Conservation (phyloP, 2,113 vertebrate genomes). For the Clinocottus analis region DNA sequence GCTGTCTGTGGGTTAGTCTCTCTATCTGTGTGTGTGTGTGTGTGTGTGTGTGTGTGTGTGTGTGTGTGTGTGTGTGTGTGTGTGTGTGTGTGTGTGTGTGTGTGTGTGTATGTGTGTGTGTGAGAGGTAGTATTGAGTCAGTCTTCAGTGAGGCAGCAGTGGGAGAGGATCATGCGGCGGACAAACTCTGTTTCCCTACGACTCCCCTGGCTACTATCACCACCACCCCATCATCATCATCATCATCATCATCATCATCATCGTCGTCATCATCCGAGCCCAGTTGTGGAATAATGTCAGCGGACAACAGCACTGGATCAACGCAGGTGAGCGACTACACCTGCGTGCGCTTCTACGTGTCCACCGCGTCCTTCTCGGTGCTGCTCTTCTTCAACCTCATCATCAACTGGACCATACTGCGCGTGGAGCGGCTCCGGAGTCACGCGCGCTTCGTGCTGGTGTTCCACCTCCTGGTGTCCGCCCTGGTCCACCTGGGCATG, state of each 20-base stretch:
- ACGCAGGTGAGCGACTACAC: constrained; percentile 44
- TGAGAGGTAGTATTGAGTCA: constrained; percentile 26
- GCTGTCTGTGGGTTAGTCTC: too few relatives aligned
- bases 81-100: neutral
- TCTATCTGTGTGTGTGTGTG: too few relatives aligned
- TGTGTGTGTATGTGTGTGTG: neutral
- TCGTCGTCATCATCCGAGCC: neutral
- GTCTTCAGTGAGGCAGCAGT: constrained; percentile 37
- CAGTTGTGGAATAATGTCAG: constrained; percentile 62
- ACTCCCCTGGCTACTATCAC: neutral
- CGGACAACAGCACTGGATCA: constrained; percentile 19
- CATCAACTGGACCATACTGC: constrained; percentile 81
- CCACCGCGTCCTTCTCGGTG: constrained; percentile 76
- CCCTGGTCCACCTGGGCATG: constrained; percentile 75
- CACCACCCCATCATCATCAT: neutral
- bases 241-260: neutral
- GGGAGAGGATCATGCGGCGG: constrained; percentile 58
- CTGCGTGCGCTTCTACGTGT: constrained; percentile 76
- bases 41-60: too few relatives aligned
- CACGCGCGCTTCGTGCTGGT: constrained; percentile 83
- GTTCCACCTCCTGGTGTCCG: constrained; percentile 82
- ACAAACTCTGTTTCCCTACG: constrained; percentile 1
- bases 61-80: too few relatives aligned
- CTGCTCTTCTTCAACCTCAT: constrained; percentile 82
- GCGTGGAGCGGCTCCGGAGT: constrained; percentile 71